Base-by-base conservation (phyloP, 1,140 invertebrate species). In the Popillia japonica region DNA sequence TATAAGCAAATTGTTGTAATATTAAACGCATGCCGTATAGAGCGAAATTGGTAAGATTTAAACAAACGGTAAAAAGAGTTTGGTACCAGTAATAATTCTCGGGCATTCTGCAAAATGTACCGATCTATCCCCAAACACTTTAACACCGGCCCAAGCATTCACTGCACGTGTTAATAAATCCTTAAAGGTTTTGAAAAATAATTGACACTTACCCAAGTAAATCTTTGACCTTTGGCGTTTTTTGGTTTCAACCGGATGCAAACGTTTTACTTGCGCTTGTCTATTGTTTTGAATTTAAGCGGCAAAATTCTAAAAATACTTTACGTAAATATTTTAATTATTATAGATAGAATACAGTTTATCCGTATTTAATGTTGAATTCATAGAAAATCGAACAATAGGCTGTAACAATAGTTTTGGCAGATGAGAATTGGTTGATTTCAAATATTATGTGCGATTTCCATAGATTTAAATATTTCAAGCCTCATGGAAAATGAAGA, bases 21-120 rank as follows among this genome's bases (percentile, higher is more conserved):
- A 74, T 74, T 20, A 74, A 74, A 17, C 40, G 41, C 14, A 74
- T 34, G 27, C 27, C 4, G n/a, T 74, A 41, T 8, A 74, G 17
- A 9, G 64, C 14, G 27, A 72, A 74, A 40, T 20, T 74, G 23
- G 14, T 68, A 22, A 68, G 20, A 68, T 27, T 14, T 27, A 68
- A 10, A 68, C 27, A 68, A 34, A 76, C 20, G 48, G 27, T 55
- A 44, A 27, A 75, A 17, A 76, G 23, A 48, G 14, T 48, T 44
- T 40, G 22, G 64, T 84, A 84, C 83, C 82, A 84, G 61, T 82
- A 84, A 76, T 83, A 83, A 79, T 81, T 81, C 79, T 83, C 82
- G 6, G 80, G 81, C 83, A 84, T 84, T 79, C 79, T 80, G 20
- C 6, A 42, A 72, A 14, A 20, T n/a, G 8, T 20, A 74, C 41